A percentile compares a stretch with the other conserved stretches of the same genome.
These are phyloP conservation scores for Ips typographus DNA, from an alignment of 1,140 invertebrate genomes.

Conservation along the genomic window DNA sequence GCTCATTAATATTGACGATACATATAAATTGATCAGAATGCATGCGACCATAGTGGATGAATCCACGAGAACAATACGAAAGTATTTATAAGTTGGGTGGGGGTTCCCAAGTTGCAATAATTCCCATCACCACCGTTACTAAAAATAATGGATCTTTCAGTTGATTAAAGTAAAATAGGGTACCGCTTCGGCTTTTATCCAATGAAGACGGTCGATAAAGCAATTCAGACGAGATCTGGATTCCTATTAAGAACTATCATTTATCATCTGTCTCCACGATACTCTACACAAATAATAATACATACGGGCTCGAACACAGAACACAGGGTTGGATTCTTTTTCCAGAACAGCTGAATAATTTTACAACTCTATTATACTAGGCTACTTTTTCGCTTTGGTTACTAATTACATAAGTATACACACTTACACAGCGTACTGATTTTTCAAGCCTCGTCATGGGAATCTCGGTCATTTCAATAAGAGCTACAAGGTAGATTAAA, in stretches of 20 bases:
- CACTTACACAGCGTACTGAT: too few relatives aligned
- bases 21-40: neutral
- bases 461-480: too few relatives aligned
- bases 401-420: too few relatives aligned
- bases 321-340: constrained; percentile 36
- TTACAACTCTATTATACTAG: constrained; percentile 28
- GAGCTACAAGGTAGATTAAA: too few relatives aligned
- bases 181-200: constrained; percentile 41
- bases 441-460: too few relatives aligned
- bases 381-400: too few relatives aligned
- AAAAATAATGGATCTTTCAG: constrained; percentile 38
- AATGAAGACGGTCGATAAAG: constrained; percentile 43
- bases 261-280: constrained; percentile 47
- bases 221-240: constrained; percentile 43
- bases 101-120: constrained; percentile 28
- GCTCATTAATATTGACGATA: neutral
- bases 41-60: neutral
- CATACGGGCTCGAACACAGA: constrained; percentile 31
- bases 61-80: constrained; percentile 14
- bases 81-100: constrained; percentile 16
- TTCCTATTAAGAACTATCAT: constrained; percentile 48
- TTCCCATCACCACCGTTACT: constrained; percentile 32
- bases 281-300: constrained; percentile 41
- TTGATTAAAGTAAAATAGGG: constrained; percentile 44
- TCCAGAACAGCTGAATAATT: constrained; percentile 27